Conservation (phyloP, 2,888 invertebrate species). For the Drosophila recens region DNA sequence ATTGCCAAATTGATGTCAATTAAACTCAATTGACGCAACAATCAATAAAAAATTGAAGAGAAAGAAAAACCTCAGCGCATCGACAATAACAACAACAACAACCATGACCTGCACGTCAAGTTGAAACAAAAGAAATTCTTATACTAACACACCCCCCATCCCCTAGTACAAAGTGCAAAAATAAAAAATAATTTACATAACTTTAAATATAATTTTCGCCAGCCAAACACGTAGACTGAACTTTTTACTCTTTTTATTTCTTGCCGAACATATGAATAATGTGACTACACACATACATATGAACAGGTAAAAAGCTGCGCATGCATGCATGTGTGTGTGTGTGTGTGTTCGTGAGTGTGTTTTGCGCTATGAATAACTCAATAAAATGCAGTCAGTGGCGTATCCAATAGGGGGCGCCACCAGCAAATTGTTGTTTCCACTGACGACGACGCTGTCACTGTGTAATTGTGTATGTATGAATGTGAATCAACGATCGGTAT, state of each 20-base stretch:
- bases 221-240: conserved; percentile 43
- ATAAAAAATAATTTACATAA: conserved; percentile 61
- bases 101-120: conserved; percentile 68
- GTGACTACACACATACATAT: neutral
- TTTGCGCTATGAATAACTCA: conserved; percentile 55
- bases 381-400: conserved; percentile 50
- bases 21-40: conserved; percentile 73
- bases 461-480: conserved; percentile 16
- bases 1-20: conserved; percentile 76
- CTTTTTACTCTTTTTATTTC: neutral
- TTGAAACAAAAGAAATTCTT: conserved; percentile 40
- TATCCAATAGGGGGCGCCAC: conserved; percentile 49
- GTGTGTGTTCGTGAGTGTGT: conserved; percentile 11
- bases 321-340: conserved; percentile 20
- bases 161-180: conserved; percentile 51
- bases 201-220: conserved; percentile 28
- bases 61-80: neutral
- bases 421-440: conserved; percentile 25
- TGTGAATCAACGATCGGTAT: conserved; percentile 34
- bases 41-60: conserved; percentile 39
- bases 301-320: conserved; percentile 5
- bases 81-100: conserved; percentile 20
- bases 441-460: conserved; percentile 25
- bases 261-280: conserved; percentile 5
- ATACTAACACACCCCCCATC: conserved; percentile 4